Conservation (phyloP, 2,113 vertebrate genomes). For the Prunella fulvescens region DNA sequence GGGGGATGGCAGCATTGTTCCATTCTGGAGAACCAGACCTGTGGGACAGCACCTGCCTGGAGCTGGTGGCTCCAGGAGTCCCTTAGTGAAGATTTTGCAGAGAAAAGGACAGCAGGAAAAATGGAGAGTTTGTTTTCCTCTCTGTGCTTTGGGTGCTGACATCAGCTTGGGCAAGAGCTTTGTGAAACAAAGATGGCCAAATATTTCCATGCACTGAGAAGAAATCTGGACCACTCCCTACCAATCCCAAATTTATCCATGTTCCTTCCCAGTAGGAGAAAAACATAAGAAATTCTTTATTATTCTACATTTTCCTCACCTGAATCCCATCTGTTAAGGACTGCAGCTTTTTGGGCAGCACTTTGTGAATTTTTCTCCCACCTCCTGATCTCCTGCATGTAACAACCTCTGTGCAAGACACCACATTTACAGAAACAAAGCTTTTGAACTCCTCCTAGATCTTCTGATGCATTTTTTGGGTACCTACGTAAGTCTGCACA, state of each 20-base stretch:
- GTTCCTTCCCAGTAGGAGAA: background rate
- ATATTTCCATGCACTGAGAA: background rate
- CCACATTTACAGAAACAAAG: background rate
- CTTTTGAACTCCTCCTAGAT: background rate
- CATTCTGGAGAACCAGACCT: background rate
- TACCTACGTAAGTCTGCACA: background rate
- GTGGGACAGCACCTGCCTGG: background rate
- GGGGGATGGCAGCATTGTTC: background rate
- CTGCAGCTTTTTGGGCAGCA: background rate
- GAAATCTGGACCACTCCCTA: background rate
- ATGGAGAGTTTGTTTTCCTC: background rate
- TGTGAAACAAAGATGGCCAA: background rate
- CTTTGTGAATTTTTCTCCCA: background rate
- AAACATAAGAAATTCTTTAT: background rate
- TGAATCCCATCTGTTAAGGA: background rate
- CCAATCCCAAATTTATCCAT: background rate
- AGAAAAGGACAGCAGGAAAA: background rate
- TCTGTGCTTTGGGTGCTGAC: background rate
- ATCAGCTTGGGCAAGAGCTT: background rate
- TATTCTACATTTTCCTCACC: background rate
- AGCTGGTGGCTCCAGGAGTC: background rate
- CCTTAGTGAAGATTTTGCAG: background rate
- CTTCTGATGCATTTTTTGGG: background rate
- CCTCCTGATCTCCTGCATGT: background rate
- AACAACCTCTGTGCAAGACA: background rate